Base-by-base conservation (phyloP, 2,888 invertebrate species). In the Morinoia aosen region DNA sequence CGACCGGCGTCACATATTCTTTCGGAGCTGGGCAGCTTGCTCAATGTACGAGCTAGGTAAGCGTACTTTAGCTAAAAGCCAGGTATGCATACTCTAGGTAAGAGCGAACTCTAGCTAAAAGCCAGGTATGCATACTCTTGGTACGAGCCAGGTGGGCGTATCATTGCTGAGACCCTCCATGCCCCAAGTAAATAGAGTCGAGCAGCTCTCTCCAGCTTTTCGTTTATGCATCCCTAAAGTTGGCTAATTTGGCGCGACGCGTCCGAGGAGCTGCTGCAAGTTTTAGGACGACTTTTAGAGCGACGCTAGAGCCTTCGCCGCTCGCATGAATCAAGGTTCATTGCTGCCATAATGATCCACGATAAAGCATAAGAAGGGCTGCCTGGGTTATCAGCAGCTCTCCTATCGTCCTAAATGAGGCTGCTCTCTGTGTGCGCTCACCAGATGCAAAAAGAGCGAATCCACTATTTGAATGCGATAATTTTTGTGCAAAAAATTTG, bases 251-350 rank as follows among this genome's bases (percentile, higher is more conserved):
- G 76, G 33, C 76, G 8, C 25, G 76, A 76, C 76, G 76, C 76
- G 33, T 76, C 76, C 76, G 25, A 12, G 76, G 76, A 76, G 76
- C 19, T 76, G 76, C 48, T 14, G 40, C 90, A 40, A 48, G 90
- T 48, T 90, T 90, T 90, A 90, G 48, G 48, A 90, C 40, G 90
- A 90, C 90, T 90, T 90, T 90, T 90, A 90, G 90, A 90, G 90
- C 40, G 48, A 39, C 25, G 40, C 40, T 40, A 40, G 48, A 48
- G 90, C 48, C 90, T 39, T 90, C 40, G 14, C 48, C 48, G 90
- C 40, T 14, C 16, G 16, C 90, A 25, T 90, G 90, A 90, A 90
- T 90, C 90, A 90, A 40, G 90, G 40, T 90, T 90, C 90, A 39
- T 90, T 40, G 90, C 90, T 14, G 90, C 48, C 90, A 39, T 90